These are phyloP conservation scores for Scaptomyza graminum DNA, from an alignment of 1,140 invertebrate species.

Conservation along the genomic window DNA sequence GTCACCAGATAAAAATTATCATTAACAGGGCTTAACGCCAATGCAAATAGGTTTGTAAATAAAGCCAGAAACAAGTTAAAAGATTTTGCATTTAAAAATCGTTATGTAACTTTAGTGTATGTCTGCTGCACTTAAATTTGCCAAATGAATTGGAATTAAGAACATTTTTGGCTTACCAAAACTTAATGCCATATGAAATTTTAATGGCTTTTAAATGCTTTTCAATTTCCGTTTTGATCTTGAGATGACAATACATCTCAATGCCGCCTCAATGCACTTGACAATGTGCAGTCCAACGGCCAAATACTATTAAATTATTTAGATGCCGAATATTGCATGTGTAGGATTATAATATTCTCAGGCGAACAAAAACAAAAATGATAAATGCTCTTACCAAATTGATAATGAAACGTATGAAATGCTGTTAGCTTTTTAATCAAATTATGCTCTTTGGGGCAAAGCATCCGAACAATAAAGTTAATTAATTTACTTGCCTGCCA, in stretches of 20 bases:
- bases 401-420: conserved; percentile 43
- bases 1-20: conserved; percentile 5
- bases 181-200: neutral
- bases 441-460: conserved; percentile 43
- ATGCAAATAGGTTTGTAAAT: conserved; percentile 1
- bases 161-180: neutral
- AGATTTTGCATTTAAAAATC: neutral
- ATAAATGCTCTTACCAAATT: conserved; percentile 60
- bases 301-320: conserved; percentile 50
- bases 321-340: neutral
- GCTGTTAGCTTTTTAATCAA: conserved; percentile 68
- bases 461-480: conserved; percentile 69
- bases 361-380: conserved; percentile 49
- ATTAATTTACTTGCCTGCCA: conserved; percentile 67
- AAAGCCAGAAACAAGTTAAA: neutral
- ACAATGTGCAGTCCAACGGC: conserved; percentile 49
- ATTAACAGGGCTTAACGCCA: conserved; percentile 16
- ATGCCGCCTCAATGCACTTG: neutral
- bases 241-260: conserved; percentile 2
- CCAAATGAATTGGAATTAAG: neutral
- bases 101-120: neutral
- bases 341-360: neutral
- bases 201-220: conserved; percentile 5
- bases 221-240: conserved; percentile 16
- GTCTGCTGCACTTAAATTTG: neutral